A percentile compares a stretch with the other conserved stretches of the same genome.
Conservation (phyloP, 1,140 invertebrate genomes). For the Calephelis virginiensis region DNA sequence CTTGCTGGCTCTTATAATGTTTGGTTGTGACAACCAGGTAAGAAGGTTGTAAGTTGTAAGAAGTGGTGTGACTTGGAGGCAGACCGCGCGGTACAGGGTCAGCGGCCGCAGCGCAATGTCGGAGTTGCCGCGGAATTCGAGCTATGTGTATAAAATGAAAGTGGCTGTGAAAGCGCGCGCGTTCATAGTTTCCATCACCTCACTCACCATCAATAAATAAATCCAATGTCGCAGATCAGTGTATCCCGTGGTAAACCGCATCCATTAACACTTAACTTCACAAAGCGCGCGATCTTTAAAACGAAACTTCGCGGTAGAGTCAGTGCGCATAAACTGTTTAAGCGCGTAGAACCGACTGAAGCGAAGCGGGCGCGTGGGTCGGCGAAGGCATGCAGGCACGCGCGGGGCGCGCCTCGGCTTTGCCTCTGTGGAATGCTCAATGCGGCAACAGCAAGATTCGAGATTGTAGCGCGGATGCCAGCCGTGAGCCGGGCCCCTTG, state of each 20-base stretch:
- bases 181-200: slow-evolving; percentile 47
- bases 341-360: slow-evolving; percentile 63
- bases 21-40: neutral
- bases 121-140: slow-evolving; percentile 70
- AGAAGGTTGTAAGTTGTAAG: slow-evolving; percentile 24
- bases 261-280: slow-evolving; percentile 72
- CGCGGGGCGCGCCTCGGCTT: slow-evolving; percentile 68
- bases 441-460: slow-evolving; percentile 73
- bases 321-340: slow-evolving; percentile 51
- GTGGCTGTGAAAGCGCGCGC: slow-evolving; percentile 76
- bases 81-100: slow-evolving; percentile 70
- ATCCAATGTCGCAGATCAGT: slow-evolving; percentile 56
- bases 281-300: slow-evolving; percentile 52
- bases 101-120: slow-evolving; percentile 68
- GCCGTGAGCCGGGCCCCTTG: slow-evolving; percentile 28
- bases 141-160: slow-evolving; percentile 77
- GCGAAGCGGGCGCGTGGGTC: slow-evolving; percentile 67
- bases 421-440: slow-evolving; percentile 52
- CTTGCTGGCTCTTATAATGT: slow-evolving; percentile 14
- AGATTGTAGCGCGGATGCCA: slow-evolving; percentile 66
- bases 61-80: slow-evolving; percentile 51
- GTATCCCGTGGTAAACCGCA: slow-evolving; percentile 58
- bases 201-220: slow-evolving; percentile 74
- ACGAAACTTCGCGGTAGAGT: slow-evolving; percentile 35
- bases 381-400: slow-evolving; percentile 71